Conservation (phyloP, 1,140 invertebrate genomes). For the Apocrypta bakeri region DNA sequence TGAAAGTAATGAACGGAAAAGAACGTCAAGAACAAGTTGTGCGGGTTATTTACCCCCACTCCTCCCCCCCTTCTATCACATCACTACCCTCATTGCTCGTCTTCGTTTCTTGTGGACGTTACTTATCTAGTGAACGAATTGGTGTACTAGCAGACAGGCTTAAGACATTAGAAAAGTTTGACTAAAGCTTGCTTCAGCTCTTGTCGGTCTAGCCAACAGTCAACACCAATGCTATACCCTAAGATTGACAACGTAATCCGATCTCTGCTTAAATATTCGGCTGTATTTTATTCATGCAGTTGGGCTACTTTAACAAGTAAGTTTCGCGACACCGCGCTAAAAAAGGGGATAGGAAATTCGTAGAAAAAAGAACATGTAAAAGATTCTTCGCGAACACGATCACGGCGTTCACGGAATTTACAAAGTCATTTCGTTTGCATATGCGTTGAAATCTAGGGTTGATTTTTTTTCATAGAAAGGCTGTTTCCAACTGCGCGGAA, state of each 20-base stretch:
- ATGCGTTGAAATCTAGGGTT: too few species aligned
- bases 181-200: neutral
- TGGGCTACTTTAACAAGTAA: too few species aligned
- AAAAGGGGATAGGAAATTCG: too few species aligned
- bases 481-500: too few species aligned
- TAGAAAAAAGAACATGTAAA: too few species aligned
- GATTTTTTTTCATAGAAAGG: too few species aligned
- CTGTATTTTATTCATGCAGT: conserved; percentile 13
- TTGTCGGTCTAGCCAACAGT: neutral
- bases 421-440: too few species aligned
- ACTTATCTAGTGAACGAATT: neutral
- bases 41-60: neutral
- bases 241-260: neutral
- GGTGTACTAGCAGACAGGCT: neutral
- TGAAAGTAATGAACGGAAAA: neutral
- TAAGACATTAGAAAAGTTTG: conserved; percentile 2
- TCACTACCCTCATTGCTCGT: neutral
- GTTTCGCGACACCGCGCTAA: too few species aligned
- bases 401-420: too few species aligned
- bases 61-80: neutral
- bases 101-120: neutral
- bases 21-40: neutral
- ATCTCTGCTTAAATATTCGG: neutral
- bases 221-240: too few species aligned
- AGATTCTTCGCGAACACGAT: too few species aligned